Conservation (phyloP, 2,113 vertebrate species). For the Steatornis caripensis region DNA sequence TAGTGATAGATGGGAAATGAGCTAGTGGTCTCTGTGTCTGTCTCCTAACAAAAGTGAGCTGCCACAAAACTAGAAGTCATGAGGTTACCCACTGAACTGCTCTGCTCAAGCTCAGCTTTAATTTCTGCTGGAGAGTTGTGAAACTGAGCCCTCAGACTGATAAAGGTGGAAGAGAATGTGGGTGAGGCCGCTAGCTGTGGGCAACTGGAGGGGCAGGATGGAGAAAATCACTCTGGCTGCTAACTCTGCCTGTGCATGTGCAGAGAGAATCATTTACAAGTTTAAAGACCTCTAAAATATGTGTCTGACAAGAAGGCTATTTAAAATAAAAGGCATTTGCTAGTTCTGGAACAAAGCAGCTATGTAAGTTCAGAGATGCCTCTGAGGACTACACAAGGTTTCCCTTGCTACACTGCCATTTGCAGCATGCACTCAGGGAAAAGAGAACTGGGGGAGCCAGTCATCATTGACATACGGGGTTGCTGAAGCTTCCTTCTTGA, state of each 20-base stretch:
- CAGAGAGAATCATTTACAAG: background rate
- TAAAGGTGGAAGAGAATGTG: background rate
- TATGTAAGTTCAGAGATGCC: background rate
- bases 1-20: background rate
- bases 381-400: background rate
- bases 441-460: background rate
- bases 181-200: background rate
- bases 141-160: background rate
- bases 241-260: background rate
- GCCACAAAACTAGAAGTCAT: background rate
- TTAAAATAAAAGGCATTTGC: background rate
- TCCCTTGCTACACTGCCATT: background rate
- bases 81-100: background rate
- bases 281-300: background rate
- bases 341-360: background rate
- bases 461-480: fast-evolving
- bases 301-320: background rate
- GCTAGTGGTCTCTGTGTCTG: background rate
- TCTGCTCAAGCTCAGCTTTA: background rate
- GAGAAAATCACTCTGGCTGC: background rate
- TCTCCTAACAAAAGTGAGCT: background rate
- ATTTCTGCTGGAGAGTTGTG: background rate
- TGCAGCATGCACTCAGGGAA: background rate
- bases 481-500: background rate
- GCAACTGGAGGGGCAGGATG: background rate